Conservation (phyloP, 2,113 vertebrate species). For the Salvelinus namaycush region DNA sequence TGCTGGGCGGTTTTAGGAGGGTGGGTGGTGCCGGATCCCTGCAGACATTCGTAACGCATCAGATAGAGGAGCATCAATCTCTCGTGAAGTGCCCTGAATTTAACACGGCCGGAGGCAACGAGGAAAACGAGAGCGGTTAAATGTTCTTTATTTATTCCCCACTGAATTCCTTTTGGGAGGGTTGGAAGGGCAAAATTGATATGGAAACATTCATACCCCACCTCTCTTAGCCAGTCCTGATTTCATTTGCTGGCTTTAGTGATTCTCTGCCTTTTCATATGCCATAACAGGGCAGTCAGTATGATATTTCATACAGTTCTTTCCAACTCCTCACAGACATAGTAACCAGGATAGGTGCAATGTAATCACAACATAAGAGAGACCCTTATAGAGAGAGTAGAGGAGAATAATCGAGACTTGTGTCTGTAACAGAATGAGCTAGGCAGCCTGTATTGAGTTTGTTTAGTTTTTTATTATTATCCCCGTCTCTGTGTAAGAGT, state of each 20-base stretch:
- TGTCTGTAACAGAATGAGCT: too few relatives aligned
- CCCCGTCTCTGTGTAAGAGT: too few relatives aligned
- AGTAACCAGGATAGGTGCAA: not conserved
- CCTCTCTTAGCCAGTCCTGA: conserved; percentile 18
- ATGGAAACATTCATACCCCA: too few relatives aligned
- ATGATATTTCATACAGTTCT: not conserved
- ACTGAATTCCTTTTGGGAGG: too few relatives aligned
- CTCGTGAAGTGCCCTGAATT: conserved; percentile 46
- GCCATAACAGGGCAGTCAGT: not conserved
- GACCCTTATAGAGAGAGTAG: not conserved
- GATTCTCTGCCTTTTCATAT: not conserved
- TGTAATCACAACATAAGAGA: not conserved
- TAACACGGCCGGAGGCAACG: conserved; percentile 33
- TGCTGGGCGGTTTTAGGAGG: conserved; percentile 52
- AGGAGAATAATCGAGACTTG: not conserved
- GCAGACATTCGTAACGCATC: conserved; percentile 62
- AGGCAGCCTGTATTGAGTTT: too few relatives aligned
- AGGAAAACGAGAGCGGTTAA: not conserved
- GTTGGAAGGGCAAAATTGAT: not conserved
- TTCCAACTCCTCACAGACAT: not conserved
- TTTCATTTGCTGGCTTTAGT: conserved; percentile 12
- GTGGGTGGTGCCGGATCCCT: conserved; percentile 21
- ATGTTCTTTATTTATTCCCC: conserved; percentile 3
- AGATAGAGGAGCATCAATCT: conserved; percentile 68
- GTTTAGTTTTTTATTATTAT: too few relatives aligned